A percentile compares a stretch with the other conserved stretches of the same genome.
Evolutionary conservation across 30 jellyfish, hydroid and myxozoan species (phyloP).

Genomic region (Hydra vulgaris): DNA sequence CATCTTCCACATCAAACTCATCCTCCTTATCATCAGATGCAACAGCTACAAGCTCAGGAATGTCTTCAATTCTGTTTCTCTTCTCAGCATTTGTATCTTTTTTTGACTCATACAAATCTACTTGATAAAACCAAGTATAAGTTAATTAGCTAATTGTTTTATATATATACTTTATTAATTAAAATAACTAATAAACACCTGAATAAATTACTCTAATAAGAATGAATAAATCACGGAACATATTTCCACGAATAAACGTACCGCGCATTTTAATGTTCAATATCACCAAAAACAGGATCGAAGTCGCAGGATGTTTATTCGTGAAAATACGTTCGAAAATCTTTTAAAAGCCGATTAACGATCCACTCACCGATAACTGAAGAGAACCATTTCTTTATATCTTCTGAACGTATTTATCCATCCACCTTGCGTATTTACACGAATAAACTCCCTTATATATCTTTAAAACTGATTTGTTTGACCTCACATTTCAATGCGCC

Average conservation of each 20-base stretch:
- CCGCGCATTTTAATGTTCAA: not conserved
- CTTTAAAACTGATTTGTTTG: not conserved
- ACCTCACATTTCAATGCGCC: not conserved
- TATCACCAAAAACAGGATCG: not conserved
- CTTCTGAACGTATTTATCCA: not conserved
- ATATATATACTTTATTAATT: too few species aligned
- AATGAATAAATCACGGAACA: not conserved
- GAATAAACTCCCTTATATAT: constrained; percentile 26
- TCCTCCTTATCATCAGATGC: constrained; percentile 40
- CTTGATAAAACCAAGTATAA: too few species aligned
- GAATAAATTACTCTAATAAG: not conserved
- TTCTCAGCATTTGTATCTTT: constrained; percentile 8
- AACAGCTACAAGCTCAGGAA: constrained; percentile 59
- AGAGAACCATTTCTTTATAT: constrained; percentile 2
- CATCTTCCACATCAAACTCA: constrained; percentile 41
- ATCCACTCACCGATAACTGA: constrained; percentile 15
- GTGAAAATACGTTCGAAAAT: constrained; percentile 22
- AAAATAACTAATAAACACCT: not conserved
- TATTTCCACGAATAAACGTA: constrained; percentile 36
- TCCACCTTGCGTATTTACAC: constrained; percentile 18
- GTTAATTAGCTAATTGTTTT: too few species aligned
- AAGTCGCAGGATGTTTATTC: constrained; percentile 28
- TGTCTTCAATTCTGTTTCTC: constrained; percentile 32
- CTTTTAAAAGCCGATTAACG: not conserved
- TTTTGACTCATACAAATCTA: not conserved